phyloP scores from a whole-genome alignment of 2,113 vertebrate species.

The Carollia perspicillata region DNA sequence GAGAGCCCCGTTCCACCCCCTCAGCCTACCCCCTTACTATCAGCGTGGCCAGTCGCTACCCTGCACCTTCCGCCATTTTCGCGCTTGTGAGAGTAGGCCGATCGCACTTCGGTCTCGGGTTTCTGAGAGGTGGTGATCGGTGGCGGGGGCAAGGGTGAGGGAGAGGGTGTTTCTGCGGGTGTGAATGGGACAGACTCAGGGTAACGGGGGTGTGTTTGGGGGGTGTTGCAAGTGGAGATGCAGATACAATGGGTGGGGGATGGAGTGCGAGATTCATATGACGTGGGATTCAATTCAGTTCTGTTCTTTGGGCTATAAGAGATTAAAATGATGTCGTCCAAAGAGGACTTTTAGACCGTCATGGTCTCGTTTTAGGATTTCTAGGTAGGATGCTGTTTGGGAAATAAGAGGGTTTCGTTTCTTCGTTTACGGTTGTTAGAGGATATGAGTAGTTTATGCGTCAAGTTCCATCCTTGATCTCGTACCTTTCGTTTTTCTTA shows the following conservation, averaged over 20 bases:
- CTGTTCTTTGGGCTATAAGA: background rate
- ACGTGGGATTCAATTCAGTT: background rate
- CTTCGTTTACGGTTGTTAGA: background rate
- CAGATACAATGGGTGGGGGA: background rate
- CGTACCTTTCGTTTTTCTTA: background rate
- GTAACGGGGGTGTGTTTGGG: background rate
- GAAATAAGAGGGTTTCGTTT: background rate
- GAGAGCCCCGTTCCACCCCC: background rate
- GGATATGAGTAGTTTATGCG: background rate
- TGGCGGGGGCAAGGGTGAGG: too few species aligned
- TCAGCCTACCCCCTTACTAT: background rate
- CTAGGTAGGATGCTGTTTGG: background rate
- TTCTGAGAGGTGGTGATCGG: background rate
- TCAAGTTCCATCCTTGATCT: background rate
- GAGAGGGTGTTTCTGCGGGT: background rate
- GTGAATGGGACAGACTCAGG: background rate
- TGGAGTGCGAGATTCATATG: background rate
- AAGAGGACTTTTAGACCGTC: background rate
- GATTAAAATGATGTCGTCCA: background rate
- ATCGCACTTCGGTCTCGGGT: background rate
- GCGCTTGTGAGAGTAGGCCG: background rate
- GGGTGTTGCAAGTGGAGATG: background rate
- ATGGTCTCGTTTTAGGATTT: background rate
- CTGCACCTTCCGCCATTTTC: constrained; percentile 57
- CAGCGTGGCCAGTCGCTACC: background rate